phyloP scores from a whole-genome alignment of 2,113 vertebrate species.

The Polyodon spathula region DNA sequence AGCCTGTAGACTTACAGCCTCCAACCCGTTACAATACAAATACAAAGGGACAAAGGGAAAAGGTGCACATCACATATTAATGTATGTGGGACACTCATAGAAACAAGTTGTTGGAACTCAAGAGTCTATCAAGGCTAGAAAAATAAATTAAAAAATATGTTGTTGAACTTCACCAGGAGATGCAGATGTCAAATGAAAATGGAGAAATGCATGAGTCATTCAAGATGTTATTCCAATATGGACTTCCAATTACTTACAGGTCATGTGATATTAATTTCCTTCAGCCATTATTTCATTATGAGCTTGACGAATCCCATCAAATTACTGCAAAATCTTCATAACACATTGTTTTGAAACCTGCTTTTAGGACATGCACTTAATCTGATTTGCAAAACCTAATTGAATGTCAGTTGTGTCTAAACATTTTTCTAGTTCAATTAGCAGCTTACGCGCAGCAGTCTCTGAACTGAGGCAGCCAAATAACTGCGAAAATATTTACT shows the following conservation, averaged over 20 bases:
- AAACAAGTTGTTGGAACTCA: too few relatives aligned
- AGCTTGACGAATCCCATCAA: conserved; percentile 50
- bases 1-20: too few relatives aligned
- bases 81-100: too few relatives aligned
- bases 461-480: conserved; percentile 32
- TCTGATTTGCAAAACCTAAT: conserved; percentile 59
- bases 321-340: conserved; percentile 35
- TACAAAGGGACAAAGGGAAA: too few relatives aligned
- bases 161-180: background rate
- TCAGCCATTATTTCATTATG: conserved; percentile 40
- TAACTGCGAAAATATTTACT: conserved; percentile 65
- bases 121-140: too few relatives aligned
- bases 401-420: conserved; percentile 68
- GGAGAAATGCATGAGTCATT: background rate
- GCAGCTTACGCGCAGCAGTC: conserved; percentile 38
- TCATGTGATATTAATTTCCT: conserved; percentile 50
- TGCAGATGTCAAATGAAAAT: background rate
- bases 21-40: too few relatives aligned
- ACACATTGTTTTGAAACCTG: conserved; percentile 51
- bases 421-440: conserved; percentile 62
- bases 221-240: conserved; percentile 26
- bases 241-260: conserved; percentile 58
- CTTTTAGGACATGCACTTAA: conserved; percentile 48
- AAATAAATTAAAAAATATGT: background rate
- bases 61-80: too few relatives aligned